Base-by-base conservation (phyloP, 2,797 vertebrate species). In the Amphiprion clarkii region DNA sequence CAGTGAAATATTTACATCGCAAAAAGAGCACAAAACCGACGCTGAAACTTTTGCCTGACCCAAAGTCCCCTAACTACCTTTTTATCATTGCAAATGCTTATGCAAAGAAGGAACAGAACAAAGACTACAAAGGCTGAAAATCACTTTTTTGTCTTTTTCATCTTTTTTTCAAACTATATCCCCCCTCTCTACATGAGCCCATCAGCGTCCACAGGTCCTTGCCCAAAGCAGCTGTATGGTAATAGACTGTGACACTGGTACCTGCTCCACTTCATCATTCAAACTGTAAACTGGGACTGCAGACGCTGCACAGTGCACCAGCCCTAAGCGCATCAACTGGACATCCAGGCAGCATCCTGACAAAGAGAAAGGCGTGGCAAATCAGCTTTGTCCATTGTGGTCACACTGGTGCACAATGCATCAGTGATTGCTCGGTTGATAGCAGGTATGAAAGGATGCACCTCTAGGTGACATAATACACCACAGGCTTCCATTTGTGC, bases 211-310 rank as follows among this genome's bases (percentile, higher is more conserved):
- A 84, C 82, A 74, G 84, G 86, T 82, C 79, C 77, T 54, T 52
- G 77, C 79, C 85, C 77, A 92, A 79, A 91, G 92, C 87, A 87
- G 88, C 86, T 91, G 86, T 78, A 89, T 83, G 86, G 81, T 94
- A 90, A 91, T 89, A 78, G 78, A 79, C 36, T 81, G 85, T 91
- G 89, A 90, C 89, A 86, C 82, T 19, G 71, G 49, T 84, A 81
- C 86, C 76, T 84, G 89, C 90, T 82, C 77, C 73, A 79, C 87
- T 87, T 86, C 82, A 87, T 88, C 82, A 87, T 88, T 88, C 86
- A 85, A 62, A 75, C 46, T 55, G 58, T 55, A 36, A 75, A 83
- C 77, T 81, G 81, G 80, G 76, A 87, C 78, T 73, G 74, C 82
- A 67, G 87, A 75, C 46, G 13, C 58, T 17, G 64, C 39, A n/a